A percentile compares a stretch with the other conserved stretches of the same genome.
Conservation (phyloP, 2,113 vertebrate genomes). For the Centropus bengalensis region DNA sequence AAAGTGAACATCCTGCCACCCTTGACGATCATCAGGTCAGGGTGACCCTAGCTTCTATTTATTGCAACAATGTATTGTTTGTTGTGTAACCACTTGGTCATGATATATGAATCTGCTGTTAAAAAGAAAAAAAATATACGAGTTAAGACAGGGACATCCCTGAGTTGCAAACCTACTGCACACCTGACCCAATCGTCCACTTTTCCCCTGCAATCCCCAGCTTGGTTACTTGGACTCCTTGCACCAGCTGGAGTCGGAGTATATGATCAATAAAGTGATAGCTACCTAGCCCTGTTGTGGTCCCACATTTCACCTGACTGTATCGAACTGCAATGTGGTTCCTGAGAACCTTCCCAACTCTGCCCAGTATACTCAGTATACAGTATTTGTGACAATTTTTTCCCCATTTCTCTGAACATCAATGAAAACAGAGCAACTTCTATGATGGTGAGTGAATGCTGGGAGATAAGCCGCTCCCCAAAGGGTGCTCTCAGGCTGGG, state of each 20-base stretch:
- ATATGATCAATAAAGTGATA: not conserved
- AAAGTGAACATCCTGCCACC: not conserved
- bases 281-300: not conserved
- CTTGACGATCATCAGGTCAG: not conserved
- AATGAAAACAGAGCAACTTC: not conserved
- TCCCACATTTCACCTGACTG: not conserved
- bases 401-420: not conserved
- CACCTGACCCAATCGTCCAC: rapidly evolving
- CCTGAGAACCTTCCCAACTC: not conserved
- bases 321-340: not conserved
- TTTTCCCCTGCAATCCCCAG: not conserved
- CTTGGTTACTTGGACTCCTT: not conserved
- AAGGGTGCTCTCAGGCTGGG: not conserved
- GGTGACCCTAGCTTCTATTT: not conserved
- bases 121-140: not conserved
- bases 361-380: not conserved
- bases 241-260: rapidly evolving
- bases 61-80: not conserved
- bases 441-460: not conserved
- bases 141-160: not conserved
- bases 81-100: not conserved
- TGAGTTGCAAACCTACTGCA: not conserved
- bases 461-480: not conserved
- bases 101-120: not conserved
- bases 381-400: not conserved